A percentile compares a stretch with the other conserved stretches of the same genome.
Evolutionary conservation across 2,113 vertebrate genomes (phyloP).

Genomic region (Athene cunicularia): DNA sequence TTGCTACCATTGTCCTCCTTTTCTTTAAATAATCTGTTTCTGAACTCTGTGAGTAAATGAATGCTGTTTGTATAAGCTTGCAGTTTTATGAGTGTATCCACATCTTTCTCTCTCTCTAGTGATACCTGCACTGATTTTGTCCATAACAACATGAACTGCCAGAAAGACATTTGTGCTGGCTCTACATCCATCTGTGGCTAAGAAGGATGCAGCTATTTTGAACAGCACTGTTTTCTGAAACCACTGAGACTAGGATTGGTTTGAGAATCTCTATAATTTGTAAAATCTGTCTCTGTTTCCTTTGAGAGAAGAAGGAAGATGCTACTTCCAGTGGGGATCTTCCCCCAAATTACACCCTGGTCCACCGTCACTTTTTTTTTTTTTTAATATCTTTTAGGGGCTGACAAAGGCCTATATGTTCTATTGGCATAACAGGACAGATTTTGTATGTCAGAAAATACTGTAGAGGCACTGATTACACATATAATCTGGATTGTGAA

Average conservation of each 20-base stretch:
- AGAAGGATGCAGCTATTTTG: not conserved
- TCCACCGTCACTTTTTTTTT: not conserved
- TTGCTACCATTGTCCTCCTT: not conserved
- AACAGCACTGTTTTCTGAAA: not conserved
- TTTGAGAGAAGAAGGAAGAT: not conserved
- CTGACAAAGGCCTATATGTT: not conserved
- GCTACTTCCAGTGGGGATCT: not conserved
- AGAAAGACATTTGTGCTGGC: not conserved
- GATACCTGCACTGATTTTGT: not conserved
- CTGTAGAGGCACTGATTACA: not conserved
- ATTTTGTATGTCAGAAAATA: not conserved
- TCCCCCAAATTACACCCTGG: not conserved
- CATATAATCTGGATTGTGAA: not conserved
- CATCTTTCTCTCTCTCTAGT: not conserved
- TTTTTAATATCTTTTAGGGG: not conserved
- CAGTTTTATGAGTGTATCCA: not conserved
- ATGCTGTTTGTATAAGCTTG: not conserved
- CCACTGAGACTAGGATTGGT: not conserved
- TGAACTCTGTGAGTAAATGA: not conserved
- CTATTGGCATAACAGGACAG: not conserved
- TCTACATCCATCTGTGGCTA: not conserved
- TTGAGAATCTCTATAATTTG: not conserved
- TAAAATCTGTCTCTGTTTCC: not conserved
- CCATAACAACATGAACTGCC: not conserved
- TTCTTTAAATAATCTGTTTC: not conserved